Evolutionary conservation across 2,113 vertebrate genomes (phyloP).

Genomic region (Charadrius vociferus): DNA sequence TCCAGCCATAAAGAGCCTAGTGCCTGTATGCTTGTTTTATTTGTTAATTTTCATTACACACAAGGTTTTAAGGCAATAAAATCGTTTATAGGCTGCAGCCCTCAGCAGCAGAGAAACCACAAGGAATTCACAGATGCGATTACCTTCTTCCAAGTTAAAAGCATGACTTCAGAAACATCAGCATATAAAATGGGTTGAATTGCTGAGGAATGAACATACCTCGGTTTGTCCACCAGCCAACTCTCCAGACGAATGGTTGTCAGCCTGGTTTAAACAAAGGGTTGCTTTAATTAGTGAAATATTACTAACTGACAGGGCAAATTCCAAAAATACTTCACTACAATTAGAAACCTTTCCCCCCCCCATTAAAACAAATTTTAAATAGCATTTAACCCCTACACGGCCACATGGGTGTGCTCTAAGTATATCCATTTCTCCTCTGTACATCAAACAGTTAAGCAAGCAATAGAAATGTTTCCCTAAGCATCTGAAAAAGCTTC

Average conservation of each 20-base stretch:
- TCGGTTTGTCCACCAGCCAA: constrained; percentile 22
- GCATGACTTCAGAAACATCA: constrained; percentile 24
- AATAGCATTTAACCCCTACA: constrained; percentile 36
- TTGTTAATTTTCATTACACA: constrained; percentile 6
- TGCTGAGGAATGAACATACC: constrained; percentile 32
- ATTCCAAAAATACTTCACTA: constrained; percentile 63
- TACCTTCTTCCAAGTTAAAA: constrained; percentile 33
- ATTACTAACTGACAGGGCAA: constrained; percentile 52
- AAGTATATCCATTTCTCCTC: background rate
- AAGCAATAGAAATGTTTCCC: background rate
- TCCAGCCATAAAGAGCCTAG: background rate
- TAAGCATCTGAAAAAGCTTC: background rate
- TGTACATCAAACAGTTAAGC: background rate
- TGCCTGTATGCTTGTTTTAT: background rate
- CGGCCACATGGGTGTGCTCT: background rate
- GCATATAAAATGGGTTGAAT: background rate
- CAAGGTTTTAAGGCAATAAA: background rate
- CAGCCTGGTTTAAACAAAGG: constrained; percentile 49
- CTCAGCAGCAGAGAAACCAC: constrained; percentile 7
- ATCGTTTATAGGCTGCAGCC: background rate
- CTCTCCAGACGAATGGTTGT: constrained; percentile 2
- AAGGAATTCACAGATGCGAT: constrained; percentile 17
- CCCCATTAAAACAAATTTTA: background rate
- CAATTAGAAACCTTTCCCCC: background rate
- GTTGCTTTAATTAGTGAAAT: constrained; percentile 61